Percentiles rank a stretch among this genome's conserved stretches.
Conservation (phyloP, 2,888 invertebrate species). For the Harpalus rubripes region DNA sequence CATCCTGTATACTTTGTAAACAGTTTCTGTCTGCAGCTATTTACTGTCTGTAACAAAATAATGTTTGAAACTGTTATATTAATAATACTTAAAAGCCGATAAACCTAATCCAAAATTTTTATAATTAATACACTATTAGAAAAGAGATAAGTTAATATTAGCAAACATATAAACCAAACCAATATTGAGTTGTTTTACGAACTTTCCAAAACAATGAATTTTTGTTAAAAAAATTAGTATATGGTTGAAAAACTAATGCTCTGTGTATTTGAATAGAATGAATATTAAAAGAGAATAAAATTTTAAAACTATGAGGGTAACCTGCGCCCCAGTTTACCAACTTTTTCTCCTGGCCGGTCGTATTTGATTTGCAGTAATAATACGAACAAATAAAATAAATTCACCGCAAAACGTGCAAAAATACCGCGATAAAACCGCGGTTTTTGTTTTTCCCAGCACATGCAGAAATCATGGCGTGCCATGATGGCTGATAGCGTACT, state of each 20-base stretch:
- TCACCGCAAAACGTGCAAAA: background rate
- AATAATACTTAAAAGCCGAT: too few relatives aligned
- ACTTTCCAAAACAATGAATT: too few relatives aligned
- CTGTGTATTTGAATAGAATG: background rate
- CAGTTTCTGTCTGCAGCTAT: too few relatives aligned
- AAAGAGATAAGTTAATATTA: too few relatives aligned
- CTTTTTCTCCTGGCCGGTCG: background rate
- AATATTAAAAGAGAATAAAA: background rate
- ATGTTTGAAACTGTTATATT: too few relatives aligned
- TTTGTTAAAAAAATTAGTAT: background rate
- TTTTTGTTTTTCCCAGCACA: background rate
- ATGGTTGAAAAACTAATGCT: background rate
- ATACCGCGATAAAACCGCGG: background rate
- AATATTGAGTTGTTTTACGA: too few relatives aligned
- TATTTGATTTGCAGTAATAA: background rate
- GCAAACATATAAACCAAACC: too few relatives aligned
- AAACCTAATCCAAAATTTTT: too few relatives aligned
- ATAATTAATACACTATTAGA: too few relatives aligned
- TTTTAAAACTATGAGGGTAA: background rate
- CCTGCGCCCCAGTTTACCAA: background rate
- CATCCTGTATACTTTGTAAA: too few relatives aligned
- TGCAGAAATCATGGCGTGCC: conserved; percentile 57
- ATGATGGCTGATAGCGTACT: conserved; percentile 43
- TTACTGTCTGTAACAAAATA: too few relatives aligned
- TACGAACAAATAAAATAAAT: conserved; percentile 3